Evolutionary conservation across 2,113 vertebrate genomes (phyloP), one percentile per base, ranked within the genome.

Genomic region (Perca fluviatilis): DNA sequence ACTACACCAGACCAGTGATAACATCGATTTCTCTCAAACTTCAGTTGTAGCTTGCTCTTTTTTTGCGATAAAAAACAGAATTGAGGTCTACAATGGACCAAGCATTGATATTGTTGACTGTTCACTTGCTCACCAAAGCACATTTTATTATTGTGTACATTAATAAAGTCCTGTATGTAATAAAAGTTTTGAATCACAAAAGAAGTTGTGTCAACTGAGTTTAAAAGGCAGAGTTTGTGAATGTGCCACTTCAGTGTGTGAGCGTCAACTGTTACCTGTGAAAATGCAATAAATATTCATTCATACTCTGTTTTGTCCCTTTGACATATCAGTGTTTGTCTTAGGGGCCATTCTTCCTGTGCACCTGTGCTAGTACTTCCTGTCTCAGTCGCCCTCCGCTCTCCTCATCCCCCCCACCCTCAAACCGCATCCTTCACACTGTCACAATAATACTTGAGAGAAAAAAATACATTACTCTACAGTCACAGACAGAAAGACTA

Each of bases 341-440:
- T 89, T 61, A 83, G 92, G 90, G 94, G 91, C 93, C 88, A 80
- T 88, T 92, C 93, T 95, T 96, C 95, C 95, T 95, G 92, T 96
- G 95, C 95, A 96, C 95, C 95, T 96, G 95, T 93, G 86, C 85
- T 81, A 89, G 61, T 88, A 88, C 92, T 96, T 96, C 95, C 95
- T 95, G 95, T 92, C 88, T 94, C 88, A 89, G 91, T 90, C 87
- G 78, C 92, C 90, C 88, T 89, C 90, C n/a, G 68, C 88, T 85
- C 90, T 83, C 86, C 87, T 88, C 90, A 71, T 60, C 56, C 68
- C 77, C 77, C 79, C 79, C 74, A 66, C 82, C 92, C 91, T 85
- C 86, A 91, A 93, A 94, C 93, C 94, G 89, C 94, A 95, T 93
- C 91, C 93, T 92, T 91, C 84, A 88, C 84, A 86, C 78, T 86